A percentile compares a stretch with the other conserved stretches of the same genome.
These are phyloP conservation scores for Periplaneta americana DNA, from an alignment of 1,140 invertebrate species.

Conservation along the genomic window DNA sequence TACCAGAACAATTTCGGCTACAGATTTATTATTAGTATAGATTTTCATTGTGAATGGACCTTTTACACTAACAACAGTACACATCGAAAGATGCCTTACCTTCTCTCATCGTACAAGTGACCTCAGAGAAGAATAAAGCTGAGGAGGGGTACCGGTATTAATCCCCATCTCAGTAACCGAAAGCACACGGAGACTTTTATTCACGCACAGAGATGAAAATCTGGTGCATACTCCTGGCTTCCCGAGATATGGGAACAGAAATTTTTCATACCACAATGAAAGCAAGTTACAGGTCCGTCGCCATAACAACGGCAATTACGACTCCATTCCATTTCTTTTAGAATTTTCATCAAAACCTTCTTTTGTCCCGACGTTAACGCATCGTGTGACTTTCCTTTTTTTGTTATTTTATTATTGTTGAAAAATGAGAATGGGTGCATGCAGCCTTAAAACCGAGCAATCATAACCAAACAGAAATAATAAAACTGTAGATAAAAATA, in stretches of 20 bases:
- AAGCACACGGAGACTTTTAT: too few relatives aligned
- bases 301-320: background rate
- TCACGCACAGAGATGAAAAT: background rate
- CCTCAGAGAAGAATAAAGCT: too few relatives aligned
- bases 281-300: background rate
- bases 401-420: too few relatives aligned
- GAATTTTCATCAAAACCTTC: background rate
- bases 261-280: background rate
- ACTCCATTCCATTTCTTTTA: background rate
- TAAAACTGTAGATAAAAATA: background rate
- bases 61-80: too few relatives aligned
- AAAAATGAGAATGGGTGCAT: background rate
- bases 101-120: too few relatives aligned
- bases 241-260: background rate
- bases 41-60: too few relatives aligned
- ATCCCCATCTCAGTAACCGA: too few relatives aligned
- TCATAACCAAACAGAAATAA: background rate
- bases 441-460: background rate
- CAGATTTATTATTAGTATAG: too few relatives aligned
- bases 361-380: background rate
- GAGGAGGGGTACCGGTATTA: too few relatives aligned
- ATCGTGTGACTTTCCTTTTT: too few relatives aligned
- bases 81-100: too few relatives aligned
- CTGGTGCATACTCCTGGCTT: background rate
- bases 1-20: too few relatives aligned